Conservation (phyloP, 2,113 vertebrate genomes). For the Narcine bancroftii region DNA sequence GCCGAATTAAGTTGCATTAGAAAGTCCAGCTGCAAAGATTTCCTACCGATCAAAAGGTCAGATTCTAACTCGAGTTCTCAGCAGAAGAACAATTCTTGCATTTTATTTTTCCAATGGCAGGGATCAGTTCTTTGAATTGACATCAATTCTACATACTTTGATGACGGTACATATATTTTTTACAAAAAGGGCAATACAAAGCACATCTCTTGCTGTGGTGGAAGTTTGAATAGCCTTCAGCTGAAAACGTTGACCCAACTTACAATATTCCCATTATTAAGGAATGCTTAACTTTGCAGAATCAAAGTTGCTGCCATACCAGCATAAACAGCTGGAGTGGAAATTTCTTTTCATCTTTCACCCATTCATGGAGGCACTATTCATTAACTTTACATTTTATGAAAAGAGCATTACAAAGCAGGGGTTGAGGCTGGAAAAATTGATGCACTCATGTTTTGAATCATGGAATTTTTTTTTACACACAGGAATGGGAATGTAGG, state of each 20-base stretch:
- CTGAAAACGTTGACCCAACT: neutral
- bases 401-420: neutral
- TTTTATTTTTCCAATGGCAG: neutral
- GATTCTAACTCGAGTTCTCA: neutral
- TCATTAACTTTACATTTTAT: neutral
- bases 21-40: neutral
- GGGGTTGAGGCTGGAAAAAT: neutral
- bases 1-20: neutral
- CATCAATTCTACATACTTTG: neutral
- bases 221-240: neutral
- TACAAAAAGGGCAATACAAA: neutral
- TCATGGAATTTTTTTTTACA: neutral
- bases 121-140: neutral
- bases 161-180: neutral
- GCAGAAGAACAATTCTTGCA: neutral
- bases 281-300: neutral
- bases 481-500: neutral
- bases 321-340: neutral
- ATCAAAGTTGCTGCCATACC: constrained; percentile 18
- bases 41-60: neutral
- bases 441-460: neutral
- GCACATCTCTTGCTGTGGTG: neutral
- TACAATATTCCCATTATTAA: constrained; percentile 13
- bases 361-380: constrained; percentile 12
- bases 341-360: constrained; percentile 1